Percentiles rank a stretch among this genome's conserved stretches.
phyloP scores from a whole-genome alignment of 2,113 vertebrate species.

The Ptilonorhynchus violaceus region DNA sequence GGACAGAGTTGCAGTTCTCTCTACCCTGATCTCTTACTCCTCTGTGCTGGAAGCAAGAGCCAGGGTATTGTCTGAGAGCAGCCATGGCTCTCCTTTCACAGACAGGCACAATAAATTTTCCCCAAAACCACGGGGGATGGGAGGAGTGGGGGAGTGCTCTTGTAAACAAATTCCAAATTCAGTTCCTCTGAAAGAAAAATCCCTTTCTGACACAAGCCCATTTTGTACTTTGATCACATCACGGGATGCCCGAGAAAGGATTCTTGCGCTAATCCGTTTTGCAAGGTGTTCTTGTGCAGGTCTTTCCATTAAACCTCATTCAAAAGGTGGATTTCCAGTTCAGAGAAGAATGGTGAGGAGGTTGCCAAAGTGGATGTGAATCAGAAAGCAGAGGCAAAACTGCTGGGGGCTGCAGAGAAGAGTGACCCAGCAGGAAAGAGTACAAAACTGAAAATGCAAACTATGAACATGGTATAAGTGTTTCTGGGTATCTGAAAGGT shows the following conservation, averaged over 20 bases:
- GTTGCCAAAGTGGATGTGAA: neutral
- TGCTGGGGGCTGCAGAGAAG: neutral
- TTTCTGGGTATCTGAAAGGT: neutral
- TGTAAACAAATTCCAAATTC: neutral
- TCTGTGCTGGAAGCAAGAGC: neutral
- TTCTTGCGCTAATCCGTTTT: neutral
- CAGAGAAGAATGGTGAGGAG: neutral
- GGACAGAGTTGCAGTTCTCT: neutral
- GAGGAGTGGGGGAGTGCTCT: neutral
- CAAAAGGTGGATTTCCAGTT: neutral
- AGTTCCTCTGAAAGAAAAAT: neutral
- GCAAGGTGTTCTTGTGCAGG: neutral
- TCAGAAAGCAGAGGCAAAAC: neutral
- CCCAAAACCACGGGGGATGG: rapidly evolving
- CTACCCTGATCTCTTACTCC: neutral
- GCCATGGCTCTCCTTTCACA: neutral
- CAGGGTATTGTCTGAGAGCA: neutral
- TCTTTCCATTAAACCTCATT: neutral
- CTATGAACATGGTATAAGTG: neutral
- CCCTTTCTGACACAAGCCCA: neutral
- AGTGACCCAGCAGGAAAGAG: neutral
- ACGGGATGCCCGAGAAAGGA: neutral
- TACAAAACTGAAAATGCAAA: neutral
- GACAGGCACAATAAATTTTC: neutral
- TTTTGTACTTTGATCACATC: neutral